Percentiles rank a stretch among this genome's conserved stretches.
Conservation (phyloP, 2,113 vertebrate genomes). For the Taxidea taxus region DNA sequence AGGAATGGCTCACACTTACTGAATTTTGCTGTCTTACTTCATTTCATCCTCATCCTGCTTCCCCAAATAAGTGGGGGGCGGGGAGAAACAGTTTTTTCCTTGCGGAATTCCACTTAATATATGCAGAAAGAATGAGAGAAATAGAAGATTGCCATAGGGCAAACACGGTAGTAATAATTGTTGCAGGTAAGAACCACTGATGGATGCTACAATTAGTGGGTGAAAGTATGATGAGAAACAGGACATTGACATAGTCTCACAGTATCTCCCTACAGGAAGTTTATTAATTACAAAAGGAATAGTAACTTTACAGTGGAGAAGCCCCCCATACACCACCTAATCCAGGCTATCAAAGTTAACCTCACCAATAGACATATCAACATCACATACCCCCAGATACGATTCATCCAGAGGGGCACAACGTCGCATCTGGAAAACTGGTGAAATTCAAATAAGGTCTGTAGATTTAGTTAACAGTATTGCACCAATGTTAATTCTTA, state of each 20-base stretch:
- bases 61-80: neutral
- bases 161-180: neutral
- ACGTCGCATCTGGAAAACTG: neutral
- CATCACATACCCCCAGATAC: neutral
- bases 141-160: too few species aligned
- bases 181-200: neutral
- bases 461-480: neutral
- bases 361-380: too few species aligned
- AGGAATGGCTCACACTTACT: neutral
- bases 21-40: neutral
- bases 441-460: neutral
- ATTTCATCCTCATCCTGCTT: neutral
- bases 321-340: neutral
- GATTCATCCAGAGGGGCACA: neutral
- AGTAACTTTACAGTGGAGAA: neutral
- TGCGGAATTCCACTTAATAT: neutral
- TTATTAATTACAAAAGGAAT: neutral
- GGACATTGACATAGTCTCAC: neutral
- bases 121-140: neutral
- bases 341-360: neutral
- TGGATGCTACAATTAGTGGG: neutral
- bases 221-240: neutral
- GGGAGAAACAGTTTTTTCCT: neutral
- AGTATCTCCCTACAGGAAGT: neutral
- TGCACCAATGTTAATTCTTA: neutral